phyloP scores from a whole-genome alignment of 2,113 vertebrate species.

The Thamnaconus septentrionalis region DNA sequence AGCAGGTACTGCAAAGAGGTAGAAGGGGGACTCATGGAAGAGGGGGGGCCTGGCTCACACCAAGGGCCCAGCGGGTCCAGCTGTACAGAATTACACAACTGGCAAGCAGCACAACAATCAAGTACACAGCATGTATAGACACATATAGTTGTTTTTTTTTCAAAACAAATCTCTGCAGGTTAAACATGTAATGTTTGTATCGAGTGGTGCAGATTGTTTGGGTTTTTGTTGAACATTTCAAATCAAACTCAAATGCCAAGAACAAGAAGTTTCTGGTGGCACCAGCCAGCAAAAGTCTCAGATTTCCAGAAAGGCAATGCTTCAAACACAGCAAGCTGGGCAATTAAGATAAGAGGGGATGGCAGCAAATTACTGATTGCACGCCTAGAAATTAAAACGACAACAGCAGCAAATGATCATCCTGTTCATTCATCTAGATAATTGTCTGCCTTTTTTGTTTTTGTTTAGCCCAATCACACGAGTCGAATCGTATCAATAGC shows the following conservation, averaged over 20 bases:
- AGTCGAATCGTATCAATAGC: conserved; percentile 17
- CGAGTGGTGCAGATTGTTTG: too few species aligned
- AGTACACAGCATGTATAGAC: background rate
- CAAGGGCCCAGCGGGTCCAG: conserved; percentile 35
- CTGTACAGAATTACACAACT: conserved; percentile 20
- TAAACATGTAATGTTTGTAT: too few species aligned
- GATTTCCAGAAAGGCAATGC: too few species aligned
- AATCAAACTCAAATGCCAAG: too few species aligned
- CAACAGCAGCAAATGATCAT: background rate
- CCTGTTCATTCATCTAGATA: background rate
- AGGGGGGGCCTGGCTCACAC: conserved; percentile 38
- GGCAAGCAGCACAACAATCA: conserved; percentile 19
- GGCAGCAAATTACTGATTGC: too few species aligned
- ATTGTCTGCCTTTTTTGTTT: conserved; percentile 1
- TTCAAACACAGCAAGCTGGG: too few species aligned
- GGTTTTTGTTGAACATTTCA: too few species aligned
- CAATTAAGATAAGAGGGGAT: too few species aligned
- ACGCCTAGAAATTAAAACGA: background rate
- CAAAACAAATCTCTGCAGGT: too few species aligned
- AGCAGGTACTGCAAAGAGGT: conserved; percentile 51
- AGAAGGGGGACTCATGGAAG: conserved; percentile 24
- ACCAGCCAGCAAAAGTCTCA: too few species aligned
- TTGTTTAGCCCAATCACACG: background rate
- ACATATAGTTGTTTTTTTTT: background rate
- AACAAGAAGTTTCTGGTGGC: too few species aligned